Percentiles rank a stretch among this genome's conserved stretches.
Evolutionary conservation across 2,797 vertebrate genomes (phyloP).

Genomic region (Sebastes oblongus): DNA sequence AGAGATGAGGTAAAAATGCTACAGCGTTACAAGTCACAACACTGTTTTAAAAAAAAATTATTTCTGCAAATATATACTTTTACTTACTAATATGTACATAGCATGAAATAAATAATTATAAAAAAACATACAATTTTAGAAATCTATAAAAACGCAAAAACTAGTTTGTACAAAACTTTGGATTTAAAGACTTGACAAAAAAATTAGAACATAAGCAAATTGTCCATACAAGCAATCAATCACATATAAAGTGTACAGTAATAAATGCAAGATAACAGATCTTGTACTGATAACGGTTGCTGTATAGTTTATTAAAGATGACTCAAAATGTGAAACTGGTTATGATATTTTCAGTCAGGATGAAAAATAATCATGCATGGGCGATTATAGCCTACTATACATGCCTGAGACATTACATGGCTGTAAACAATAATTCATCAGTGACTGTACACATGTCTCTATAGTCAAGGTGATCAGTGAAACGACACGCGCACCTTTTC

Average conservation of each 20-base stretch:
- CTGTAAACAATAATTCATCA: constrained; percentile 62
- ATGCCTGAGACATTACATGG: constrained; percentile 62
- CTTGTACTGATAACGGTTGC: constrained; percentile 39
- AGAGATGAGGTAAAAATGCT: constrained; percentile 86
- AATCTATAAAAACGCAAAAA: constrained; percentile 80
- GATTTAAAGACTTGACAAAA: constrained; percentile 82
- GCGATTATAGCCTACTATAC: constrained; percentile 17
- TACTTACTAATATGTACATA: constrained; percentile 92
- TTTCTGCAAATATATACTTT: constrained; percentile 92
- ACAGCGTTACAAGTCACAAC: constrained; percentile 86
- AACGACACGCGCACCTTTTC: constrained; percentile 10
- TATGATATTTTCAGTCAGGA: constrained; percentile 51
- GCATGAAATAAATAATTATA: constrained; percentile 95
- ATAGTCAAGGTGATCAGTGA: constrained; percentile 8
- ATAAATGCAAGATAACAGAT: constrained; percentile 46
- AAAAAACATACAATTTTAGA: constrained; percentile 85
- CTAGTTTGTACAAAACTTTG: constrained; percentile 93
- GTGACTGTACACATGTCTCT: constrained; percentile 18
- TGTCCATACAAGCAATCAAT: constrained; percentile 66
- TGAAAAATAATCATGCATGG: constrained; percentile 12
- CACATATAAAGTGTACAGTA: constrained; percentile 50
- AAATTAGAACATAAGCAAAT: constrained; percentile 70
- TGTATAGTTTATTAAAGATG: constrained; percentile 61
- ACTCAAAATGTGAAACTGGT: constrained; percentile 41
- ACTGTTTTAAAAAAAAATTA: constrained; percentile 81